phyloP scores from a whole-genome alignment of 1,140 invertebrate species.

The Diachasmimorpha longicaudata region DNA sequence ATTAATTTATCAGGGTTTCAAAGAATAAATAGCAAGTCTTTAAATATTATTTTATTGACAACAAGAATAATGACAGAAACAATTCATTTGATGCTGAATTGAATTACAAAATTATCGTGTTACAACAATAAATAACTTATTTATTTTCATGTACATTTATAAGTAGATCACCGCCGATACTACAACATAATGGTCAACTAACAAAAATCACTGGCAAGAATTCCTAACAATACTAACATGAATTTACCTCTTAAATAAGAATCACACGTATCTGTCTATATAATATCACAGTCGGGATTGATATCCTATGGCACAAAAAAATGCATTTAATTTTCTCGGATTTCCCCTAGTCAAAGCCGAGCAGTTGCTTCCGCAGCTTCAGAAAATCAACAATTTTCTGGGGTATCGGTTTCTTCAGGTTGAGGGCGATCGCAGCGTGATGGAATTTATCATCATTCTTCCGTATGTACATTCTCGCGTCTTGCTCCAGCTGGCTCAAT shows the following conservation, averaged over 20 bases:
- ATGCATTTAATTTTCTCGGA: background rate
- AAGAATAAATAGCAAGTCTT: too few species aligned
- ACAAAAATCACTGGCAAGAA: background rate
- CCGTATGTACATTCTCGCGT: conserved; percentile 77
- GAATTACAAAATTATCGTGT: too few species aligned
- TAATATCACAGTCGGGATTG: background rate
- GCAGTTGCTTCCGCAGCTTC: conserved; percentile 46
- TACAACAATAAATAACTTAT: too few species aligned
- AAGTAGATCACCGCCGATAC: too few species aligned
- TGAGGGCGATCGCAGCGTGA: conserved; percentile 63
- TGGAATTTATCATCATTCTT: conserved; percentile 79
- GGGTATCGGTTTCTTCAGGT: conserved; percentile 50
- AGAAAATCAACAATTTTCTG: conserved; percentile 64
- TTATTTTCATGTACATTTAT: too few species aligned
- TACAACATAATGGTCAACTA: background rate
- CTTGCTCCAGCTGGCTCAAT: conserved; percentile 67
- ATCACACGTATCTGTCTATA: background rate
- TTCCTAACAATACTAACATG: background rate
- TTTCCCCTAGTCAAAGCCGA: conserved; percentile 36
- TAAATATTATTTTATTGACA: too few species aligned
- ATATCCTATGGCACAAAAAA: background rate
- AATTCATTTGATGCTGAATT: too few species aligned
- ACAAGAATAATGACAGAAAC: too few species aligned
- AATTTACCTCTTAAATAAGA: conserved; percentile 1
- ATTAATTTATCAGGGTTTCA: too few species aligned